Evolutionary conservation across 2,113 vertebrate genomes (phyloP), one percentile per base, ranked within the genome.

Genomic region (Empidonax traillii): DNA sequence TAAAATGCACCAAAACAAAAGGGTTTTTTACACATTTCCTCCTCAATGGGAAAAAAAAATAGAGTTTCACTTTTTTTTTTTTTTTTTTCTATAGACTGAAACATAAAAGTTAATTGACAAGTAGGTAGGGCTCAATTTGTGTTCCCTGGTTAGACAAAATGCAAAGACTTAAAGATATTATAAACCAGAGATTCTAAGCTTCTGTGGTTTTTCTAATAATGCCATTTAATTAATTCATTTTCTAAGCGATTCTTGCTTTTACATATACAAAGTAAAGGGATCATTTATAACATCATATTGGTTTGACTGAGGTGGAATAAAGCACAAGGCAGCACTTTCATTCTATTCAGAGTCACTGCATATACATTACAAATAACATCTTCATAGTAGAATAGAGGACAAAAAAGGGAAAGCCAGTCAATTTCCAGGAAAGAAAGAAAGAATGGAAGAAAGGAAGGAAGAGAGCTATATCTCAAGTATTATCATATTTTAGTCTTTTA

Each of bases 241-340:
- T 53, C 3, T 65, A 91, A 31, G 3, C 53, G 20, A 11, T 14
- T 8, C 80, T 77, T 66, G 2, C 7, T 83, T 93, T 83, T 76
- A n/a, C 11, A 76, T 65, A 33, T 52, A 22, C 15, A 35, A 84
- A 71, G 13, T 31, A 43, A 28, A 73, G 71, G 3, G 8, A 51
- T 31, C 1, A 1, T 80, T 49, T 82, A 14, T n/a, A 41, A 73
- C 0, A 0, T 30, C 51, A 9, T 62, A 76, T n/a, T 3, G 1
- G 6, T 74, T 83, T 93, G 67, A 79, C 41, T 49, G 20, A 86
- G 14, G 31, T 49, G 9, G 16, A 74, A 25, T 78, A 74, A 90
- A 88, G 31, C 6, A 63, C 66, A 69, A 87, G 12, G 22, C 44
- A 88, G 12, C 13, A 28, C 8, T 71, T 79, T 7, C 72, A n/a